Conservation (phyloP, 2,797 vertebrate species). For the Hemitrygon akajei region DNA sequence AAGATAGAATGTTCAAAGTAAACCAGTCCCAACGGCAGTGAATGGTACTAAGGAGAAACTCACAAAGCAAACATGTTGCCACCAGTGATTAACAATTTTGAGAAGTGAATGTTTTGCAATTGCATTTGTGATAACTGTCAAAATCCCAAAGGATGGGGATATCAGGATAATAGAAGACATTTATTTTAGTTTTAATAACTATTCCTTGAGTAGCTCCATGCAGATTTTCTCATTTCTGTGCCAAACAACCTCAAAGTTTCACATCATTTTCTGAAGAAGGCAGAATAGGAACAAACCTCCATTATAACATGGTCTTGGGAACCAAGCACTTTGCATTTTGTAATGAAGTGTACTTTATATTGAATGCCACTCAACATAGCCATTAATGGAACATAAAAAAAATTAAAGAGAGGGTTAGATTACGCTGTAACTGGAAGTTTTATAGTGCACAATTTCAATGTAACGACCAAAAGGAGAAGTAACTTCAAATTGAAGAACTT, state of each 20-base stretch:
- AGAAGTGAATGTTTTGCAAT: background rate
- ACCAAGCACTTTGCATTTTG: background rate
- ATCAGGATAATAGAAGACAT: background rate
- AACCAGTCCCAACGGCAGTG: background rate
- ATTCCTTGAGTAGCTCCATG: background rate
- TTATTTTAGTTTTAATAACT: constrained; percentile 11
- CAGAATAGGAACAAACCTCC: background rate
- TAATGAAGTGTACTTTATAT: background rate
- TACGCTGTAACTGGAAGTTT: background rate
- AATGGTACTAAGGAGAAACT: background rate
- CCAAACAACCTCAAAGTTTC: background rate
- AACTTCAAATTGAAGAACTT: background rate
- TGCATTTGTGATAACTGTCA: background rate
- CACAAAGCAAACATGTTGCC: background rate
- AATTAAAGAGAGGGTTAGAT: background rate
- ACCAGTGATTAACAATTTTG: background rate
- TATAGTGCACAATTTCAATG: background rate
- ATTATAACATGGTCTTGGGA: background rate
- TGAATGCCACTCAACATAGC: background rate
- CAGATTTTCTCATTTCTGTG: background rate
- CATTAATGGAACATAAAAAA: background rate
- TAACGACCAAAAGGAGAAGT: background rate
- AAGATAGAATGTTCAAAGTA: background rate
- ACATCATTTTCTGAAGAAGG: background rate
- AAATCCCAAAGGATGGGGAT: background rate